Evolutionary conservation across 2,888 invertebrate genomes (phyloP).

Genomic region (Papilio protenor): DNA sequence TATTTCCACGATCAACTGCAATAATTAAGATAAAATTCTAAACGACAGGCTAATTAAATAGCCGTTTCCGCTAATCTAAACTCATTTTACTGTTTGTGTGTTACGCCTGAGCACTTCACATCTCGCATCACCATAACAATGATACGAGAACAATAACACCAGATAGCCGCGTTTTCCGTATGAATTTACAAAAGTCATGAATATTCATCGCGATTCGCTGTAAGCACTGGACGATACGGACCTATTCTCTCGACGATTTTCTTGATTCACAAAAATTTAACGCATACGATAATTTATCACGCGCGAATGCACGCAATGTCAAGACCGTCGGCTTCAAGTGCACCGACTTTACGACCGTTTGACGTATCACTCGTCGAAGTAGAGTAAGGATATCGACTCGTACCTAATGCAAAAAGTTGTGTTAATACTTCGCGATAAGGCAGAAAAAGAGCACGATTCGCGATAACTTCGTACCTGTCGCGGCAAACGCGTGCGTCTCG

Average conservation of each 20-base stretch:
- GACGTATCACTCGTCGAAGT: conserved; percentile 52
- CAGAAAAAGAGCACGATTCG: conserved; percentile 58
- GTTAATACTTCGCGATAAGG: conserved; percentile 68
- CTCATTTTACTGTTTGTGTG: conserved; percentile 64
- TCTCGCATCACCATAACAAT: conserved; percentile 77
- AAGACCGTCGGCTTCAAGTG: conserved; percentile 66
- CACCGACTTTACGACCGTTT: conserved; percentile 54
- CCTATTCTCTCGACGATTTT: conserved; percentile 50
- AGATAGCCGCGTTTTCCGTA: conserved; percentile 70
- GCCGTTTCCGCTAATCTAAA: conserved; percentile 71
- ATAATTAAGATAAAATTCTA: conserved; percentile 59
- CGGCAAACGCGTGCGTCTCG: conserved; percentile 69
- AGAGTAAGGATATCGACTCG: conserved; percentile 43
- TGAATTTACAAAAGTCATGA: conserved; percentile 63
- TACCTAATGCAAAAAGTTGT: conserved; percentile 47
- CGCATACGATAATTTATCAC: conserved; percentile 52
- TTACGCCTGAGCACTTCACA: conserved; percentile 60
- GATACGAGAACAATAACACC: conserved; percentile 72
- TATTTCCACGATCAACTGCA: conserved; percentile 54
- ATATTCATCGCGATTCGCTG: conserved; percentile 65
- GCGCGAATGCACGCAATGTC: conserved; percentile 63
- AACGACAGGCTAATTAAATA: conserved; percentile 67
- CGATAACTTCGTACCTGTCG: conserved; percentile 63
- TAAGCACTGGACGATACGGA: conserved; percentile 61
- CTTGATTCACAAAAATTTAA: conserved; percentile 51